phyloP scores from a whole-genome alignment of 1,140 invertebrate species.

The Choristoneura fumiferana region DNA sequence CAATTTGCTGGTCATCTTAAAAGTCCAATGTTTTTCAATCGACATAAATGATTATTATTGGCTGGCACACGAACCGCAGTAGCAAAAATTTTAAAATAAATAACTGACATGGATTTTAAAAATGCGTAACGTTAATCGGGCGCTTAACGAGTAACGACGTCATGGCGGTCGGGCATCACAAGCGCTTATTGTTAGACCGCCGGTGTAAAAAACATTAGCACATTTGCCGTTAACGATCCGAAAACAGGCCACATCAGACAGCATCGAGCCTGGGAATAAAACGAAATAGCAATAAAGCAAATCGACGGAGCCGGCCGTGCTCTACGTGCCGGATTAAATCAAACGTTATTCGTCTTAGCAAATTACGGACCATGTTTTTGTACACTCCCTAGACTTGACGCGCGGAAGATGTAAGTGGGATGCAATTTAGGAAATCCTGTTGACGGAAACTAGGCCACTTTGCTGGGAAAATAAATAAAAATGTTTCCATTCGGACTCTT shows the following conservation, averaged over 20 bases:
- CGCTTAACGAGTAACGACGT: conserved; percentile 52
- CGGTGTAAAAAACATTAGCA: conserved; percentile 73
- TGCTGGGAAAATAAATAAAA: conserved; percentile 18
- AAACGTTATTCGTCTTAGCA: conserved; percentile 74
- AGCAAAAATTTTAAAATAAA: conserved; percentile 1
- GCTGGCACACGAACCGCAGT: neutral
- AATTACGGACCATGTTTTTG: conserved; percentile 66
- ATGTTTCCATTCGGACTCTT: conserved; percentile 1
- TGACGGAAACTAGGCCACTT: conserved; percentile 27
- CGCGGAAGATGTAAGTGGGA: conserved; percentile 48
- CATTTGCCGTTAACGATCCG: conserved; percentile 70
- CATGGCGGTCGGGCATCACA: conserved; percentile 43
- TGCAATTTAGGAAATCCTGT: conserved; percentile 41
- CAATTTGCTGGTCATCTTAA: too few relatives aligned
- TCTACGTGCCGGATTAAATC: conserved; percentile 71
- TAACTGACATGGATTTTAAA: conserved; percentile 27
- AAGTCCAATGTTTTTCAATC: too few relatives aligned
- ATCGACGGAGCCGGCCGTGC: conserved; percentile 55
- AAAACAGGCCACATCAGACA: conserved; percentile 66
- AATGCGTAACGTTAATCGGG: conserved; percentile 52
- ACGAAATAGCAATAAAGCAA: conserved; percentile 74
- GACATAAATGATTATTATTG: too few relatives aligned
- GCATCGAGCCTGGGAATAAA: conserved; percentile 59
- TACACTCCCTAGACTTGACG: conserved; percentile 44
- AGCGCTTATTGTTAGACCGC: conserved; percentile 57